phyloP scores from a whole-genome alignment of 2,888 invertebrate species.

The Thereva unica region DNA sequence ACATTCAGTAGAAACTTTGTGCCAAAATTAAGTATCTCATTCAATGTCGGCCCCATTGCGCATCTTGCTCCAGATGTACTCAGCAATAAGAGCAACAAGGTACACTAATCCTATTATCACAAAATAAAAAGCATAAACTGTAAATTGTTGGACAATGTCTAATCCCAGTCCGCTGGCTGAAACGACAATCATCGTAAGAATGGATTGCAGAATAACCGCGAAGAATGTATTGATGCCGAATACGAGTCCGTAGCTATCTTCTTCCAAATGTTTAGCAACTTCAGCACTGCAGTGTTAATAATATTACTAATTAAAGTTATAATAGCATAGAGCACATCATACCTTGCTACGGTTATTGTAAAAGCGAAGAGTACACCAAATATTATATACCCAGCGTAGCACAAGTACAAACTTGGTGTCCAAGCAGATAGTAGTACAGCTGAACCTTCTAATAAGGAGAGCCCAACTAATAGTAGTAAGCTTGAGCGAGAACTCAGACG shows the following conservation, averaged over 20 bases:
- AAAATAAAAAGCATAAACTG: slow-evolving; percentile 55
- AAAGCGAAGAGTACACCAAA: slow-evolving; percentile 80
- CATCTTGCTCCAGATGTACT: slow-evolving; percentile 44
- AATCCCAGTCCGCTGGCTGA: slow-evolving; percentile 51
- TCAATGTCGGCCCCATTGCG: too few relatives aligned
- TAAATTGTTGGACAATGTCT: slow-evolving; percentile 50
- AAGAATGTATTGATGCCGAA: slow-evolving; percentile 88
- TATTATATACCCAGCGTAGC: slow-evolving; percentile 75
- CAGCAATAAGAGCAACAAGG: slow-evolving; percentile 48
- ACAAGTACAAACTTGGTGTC: slow-evolving; percentile 66
- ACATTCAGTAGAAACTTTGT: too few relatives aligned
- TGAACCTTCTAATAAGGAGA: slow-evolving; percentile 62
- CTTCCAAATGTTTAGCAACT: slow-evolving; percentile 78
- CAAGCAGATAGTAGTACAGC: slow-evolving; percentile 64
- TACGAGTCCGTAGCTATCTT: slow-evolving; percentile 86
- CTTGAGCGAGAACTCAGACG: slow-evolving; percentile 55
- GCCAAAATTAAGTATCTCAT: too few relatives aligned
- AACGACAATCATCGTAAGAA: slow-evolving; percentile 65
- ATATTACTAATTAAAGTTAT: slow-evolving; percentile 5
- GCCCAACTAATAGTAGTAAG: slow-evolving; percentile 58
- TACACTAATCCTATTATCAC: slow-evolving; percentile 51
- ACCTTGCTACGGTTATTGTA: slow-evolving; percentile 62
- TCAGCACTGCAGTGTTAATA: slow-evolving; percentile 68
- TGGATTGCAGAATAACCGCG: slow-evolving; percentile 76
- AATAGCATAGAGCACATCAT: background rate